Conservation (phyloP, 1,140 invertebrate species). For the Drosophila simulans region DNA sequence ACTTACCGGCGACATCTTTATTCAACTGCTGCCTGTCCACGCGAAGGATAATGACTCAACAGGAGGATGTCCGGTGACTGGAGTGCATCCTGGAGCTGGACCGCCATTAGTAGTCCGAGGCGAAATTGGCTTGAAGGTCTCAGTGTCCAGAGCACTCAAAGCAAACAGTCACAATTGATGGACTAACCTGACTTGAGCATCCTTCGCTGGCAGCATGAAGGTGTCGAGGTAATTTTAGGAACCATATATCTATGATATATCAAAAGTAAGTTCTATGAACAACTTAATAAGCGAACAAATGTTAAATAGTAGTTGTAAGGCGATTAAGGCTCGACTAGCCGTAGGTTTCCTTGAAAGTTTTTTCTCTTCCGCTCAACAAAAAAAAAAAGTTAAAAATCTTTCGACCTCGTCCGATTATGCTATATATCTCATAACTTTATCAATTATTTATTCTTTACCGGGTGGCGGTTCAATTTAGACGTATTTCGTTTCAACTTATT, state of each 20-base stretch:
- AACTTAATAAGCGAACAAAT: constrained; percentile 84
- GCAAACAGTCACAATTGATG: background rate
- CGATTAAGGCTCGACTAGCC: constrained; percentile 20
- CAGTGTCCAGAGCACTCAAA: constrained; percentile 1
- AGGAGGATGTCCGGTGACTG: constrained; percentile 5
- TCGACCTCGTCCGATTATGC: constrained; percentile 41
- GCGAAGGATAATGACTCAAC: constrained; percentile 32
- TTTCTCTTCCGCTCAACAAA: constrained; percentile 55
- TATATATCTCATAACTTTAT: constrained; percentile 7
- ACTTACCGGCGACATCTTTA: constrained; percentile 79
- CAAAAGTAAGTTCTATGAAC: constrained; percentile 97
- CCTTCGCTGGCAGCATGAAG: constrained; percentile 83
- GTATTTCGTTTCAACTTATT: constrained; percentile 37
- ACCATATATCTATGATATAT: constrained; percentile 98
- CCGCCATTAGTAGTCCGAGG: constrained; percentile 55
- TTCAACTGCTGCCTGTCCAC: constrained; percentile 65
- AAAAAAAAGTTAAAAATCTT: constrained; percentile 68
- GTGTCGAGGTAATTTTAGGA: constrained; percentile 91
- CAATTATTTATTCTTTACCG: constrained; percentile 45
- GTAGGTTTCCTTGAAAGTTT: constrained; percentile 70
- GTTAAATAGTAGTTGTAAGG: constrained; percentile 48
- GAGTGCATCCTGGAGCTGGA: constrained; percentile 1
- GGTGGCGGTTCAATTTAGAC: constrained; percentile 41
- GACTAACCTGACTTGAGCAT: constrained; percentile 6
- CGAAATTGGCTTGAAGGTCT: constrained; percentile 51